phyloP scores from a whole-genome alignment of 2,113 vertebrate genomes.

The Microcebus jonahi region DNA sequence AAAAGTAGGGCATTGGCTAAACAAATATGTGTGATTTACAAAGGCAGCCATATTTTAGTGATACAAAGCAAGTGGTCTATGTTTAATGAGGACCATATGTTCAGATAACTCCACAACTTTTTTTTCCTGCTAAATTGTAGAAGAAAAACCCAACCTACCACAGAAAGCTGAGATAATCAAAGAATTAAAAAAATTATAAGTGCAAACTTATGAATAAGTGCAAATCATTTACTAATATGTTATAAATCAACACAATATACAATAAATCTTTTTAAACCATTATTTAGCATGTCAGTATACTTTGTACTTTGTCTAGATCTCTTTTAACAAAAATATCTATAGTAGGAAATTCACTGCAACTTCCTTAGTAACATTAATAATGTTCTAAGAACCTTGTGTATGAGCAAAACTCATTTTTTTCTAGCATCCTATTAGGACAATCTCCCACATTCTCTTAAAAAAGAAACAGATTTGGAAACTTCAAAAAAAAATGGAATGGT shows the following conservation, averaged over 20 bases:
- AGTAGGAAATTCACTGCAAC: neutral
- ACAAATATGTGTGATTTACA: slow-evolving; percentile 44
- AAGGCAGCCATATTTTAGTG: slow-evolving; percentile 19
- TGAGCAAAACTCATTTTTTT: neutral
- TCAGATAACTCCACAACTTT: neutral
- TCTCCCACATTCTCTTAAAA: slow-evolving; percentile 30
- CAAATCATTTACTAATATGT: neutral
- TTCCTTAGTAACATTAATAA: neutral
- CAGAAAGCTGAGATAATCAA: slow-evolving; percentile 18
- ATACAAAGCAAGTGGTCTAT: neutral
- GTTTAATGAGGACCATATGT: slow-evolving; percentile 46
- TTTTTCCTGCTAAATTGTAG: neutral
- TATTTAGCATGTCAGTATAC: neutral
- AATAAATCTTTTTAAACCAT: neutral
- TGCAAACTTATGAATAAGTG: neutral
- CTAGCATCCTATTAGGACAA: neutral
- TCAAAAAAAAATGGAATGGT: slow-evolving; percentile 32
- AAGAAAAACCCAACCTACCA: neutral
- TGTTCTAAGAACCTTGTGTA: slow-evolving; percentile 9
- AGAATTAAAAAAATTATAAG: neutral
- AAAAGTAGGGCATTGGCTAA: slow-evolving; percentile 44
- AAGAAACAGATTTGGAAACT: slow-evolving; percentile 58
- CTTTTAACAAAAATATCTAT: slow-evolving; percentile 24
- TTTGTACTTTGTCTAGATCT: neutral
- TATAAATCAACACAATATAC: neutral